phyloP scores from a whole-genome alignment of 2,797 vertebrate species.

The Rhabdomys pumilio region DNA sequence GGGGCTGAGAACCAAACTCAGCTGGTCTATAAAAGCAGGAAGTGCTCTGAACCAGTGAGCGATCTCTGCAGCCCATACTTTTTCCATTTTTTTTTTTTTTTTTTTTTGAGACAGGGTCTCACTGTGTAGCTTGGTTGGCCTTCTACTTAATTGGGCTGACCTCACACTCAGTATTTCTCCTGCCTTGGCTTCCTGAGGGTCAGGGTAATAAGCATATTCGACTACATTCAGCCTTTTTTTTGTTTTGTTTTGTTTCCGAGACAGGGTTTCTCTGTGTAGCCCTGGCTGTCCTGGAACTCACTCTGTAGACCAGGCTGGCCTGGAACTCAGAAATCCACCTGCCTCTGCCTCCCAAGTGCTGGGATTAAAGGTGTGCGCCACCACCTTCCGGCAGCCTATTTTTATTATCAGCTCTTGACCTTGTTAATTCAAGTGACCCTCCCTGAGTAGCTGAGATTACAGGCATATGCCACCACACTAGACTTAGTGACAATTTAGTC shows the following conservation, averaged over 20 bases:
- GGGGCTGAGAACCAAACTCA: background rate
- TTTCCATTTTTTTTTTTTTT: background rate
- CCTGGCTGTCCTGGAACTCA: too few species aligned
- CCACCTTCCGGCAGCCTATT: too few species aligned
- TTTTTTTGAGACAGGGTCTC: background rate
- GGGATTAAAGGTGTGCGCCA: too few species aligned
- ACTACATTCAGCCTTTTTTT: too few species aligned
- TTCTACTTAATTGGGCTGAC: background rate
- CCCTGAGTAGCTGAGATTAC: background rate
- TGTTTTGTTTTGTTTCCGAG: too few species aligned
- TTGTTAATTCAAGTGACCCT: background rate
- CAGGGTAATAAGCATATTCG: background rate
- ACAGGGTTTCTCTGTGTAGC: too few species aligned
- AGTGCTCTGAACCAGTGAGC: background rate
- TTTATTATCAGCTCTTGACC: background rate
- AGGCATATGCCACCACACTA: background rate
- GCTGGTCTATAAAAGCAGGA: too few species aligned
- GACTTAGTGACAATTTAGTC: conserved; percentile 37
- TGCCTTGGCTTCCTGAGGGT: background rate
- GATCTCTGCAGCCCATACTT: background rate
- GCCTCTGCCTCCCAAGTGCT: too few species aligned
- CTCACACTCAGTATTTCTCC: background rate
- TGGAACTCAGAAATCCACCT: too few species aligned
- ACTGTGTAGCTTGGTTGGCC: background rate
- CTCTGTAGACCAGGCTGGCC: too few species aligned